These are phyloP conservation scores for Eupithecia exiguata DNA, from an alignment of 2,888 invertebrate genomes.

Conservation along the genomic window DNA sequence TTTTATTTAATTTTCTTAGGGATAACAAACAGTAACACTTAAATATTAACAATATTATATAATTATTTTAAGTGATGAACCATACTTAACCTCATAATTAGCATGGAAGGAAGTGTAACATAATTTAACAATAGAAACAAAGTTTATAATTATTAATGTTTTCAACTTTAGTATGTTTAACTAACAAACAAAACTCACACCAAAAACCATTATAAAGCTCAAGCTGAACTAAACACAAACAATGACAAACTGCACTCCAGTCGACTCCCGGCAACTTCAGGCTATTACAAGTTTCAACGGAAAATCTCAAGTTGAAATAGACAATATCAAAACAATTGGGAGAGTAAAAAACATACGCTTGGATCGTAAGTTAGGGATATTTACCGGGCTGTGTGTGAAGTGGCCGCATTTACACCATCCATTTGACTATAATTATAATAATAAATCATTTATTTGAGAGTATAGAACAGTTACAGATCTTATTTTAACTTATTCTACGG, in stretches of 20 bases:
- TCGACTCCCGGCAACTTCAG: conserved; percentile 16
- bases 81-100: no score
- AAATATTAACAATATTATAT: no score
- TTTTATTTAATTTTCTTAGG: no score
- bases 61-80: no score
- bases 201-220: conserved; percentile 14
- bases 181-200: conserved; percentile 9
- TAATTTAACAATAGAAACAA: neutral
- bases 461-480: no score
- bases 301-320: conserved; percentile 24
- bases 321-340: conserved; percentile 21
- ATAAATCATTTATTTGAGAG: no score
- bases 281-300: conserved; percentile 18
- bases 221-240: conserved; percentile 1
- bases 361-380: conserved; percentile 3
- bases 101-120: neutral
- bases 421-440: neutral
- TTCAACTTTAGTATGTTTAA: neutral
- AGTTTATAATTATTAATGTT: neutral
- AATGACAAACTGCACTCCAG: conserved; percentile 16
- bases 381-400: neutral
- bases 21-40: no score
- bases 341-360: conserved; percentile 12
- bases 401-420: conserved; percentile 10
- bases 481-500: no score